Percentiles rank a stretch among this genome's conserved stretches.
phyloP scores from a whole-genome alignment of 1,140 invertebrate species.

The Sitophilus oryzae region DNA sequence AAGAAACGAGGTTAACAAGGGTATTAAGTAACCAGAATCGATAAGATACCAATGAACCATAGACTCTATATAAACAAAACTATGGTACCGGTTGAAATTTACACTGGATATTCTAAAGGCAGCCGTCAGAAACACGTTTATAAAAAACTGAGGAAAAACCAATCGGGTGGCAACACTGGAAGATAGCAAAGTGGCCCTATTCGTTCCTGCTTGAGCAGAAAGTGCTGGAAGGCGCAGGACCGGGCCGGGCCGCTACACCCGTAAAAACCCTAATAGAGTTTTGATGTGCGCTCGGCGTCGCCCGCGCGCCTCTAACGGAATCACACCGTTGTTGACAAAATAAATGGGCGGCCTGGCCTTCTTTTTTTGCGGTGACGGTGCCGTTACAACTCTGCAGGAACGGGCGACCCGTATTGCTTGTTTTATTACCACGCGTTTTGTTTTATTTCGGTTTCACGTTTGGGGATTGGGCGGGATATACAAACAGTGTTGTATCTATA shows the following conservation, averaged over 20 bases:
- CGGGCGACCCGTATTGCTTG: conserved; percentile 22
- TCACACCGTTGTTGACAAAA: conserved; percentile 29
- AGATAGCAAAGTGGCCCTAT: conserved; percentile 9
- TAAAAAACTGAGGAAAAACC: too few relatives aligned
- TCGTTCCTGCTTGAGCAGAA: conserved; percentile 1
- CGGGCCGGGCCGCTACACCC: conserved; percentile 6
- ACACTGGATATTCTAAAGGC: too few relatives aligned
- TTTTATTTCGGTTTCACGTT: conserved; percentile 19
- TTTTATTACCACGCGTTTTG: conserved; percentile 22
- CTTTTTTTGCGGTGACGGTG: too few relatives aligned
- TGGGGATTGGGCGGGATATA: too few relatives aligned
- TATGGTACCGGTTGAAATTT: too few relatives aligned
- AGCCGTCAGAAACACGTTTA: too few relatives aligned
- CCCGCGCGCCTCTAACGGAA: conserved; percentile 22
- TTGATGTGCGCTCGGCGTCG: conserved; percentile 18
- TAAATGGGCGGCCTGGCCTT: conserved; percentile 25
- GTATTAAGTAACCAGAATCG: too few relatives aligned
- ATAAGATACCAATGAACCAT: too few relatives aligned
- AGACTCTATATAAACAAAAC: too few relatives aligned
- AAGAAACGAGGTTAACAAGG: too few relatives aligned
- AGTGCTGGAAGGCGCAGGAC: neutral
- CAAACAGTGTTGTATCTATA: too few relatives aligned
- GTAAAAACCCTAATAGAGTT: conserved; percentile 28
- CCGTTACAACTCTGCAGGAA: conserved; percentile 22
- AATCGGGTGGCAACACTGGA: too few relatives aligned